Evolutionary conservation across 2,113 vertebrate genomes (phyloP), one percentile per base, ranked within the genome.

Genomic region (Sinocyclocheilus anophthalmus): DNA sequence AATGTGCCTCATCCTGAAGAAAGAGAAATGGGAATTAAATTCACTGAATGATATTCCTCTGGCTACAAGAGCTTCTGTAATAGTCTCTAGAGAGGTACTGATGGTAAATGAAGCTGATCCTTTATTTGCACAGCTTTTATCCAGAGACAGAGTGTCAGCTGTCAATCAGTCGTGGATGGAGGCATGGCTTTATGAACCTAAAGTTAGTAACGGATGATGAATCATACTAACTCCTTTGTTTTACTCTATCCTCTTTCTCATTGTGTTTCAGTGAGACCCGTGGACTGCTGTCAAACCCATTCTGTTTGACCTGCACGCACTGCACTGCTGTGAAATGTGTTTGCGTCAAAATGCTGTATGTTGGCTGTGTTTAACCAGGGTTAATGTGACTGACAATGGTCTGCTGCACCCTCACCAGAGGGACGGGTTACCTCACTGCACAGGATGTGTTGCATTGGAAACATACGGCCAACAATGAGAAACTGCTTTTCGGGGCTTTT

Each of bases 371-470:
- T 82, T 83, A 63, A 30, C 42, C 45, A 83, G 81, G 65, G 81
- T 70, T 83, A 73, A 73, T 70, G 50, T 50, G 7, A 42, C 22
- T 39, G 22, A 80, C 65, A 85, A 59, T 59, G 53, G 37, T 80
- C 20, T 48, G 84, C 84, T 86, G 84, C 84, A 59, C 84, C 84
- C 33, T 33, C 10, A 59, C 50, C 50, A 53, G 50, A 53, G 50
- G 50, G 20, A 79, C 53, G n/a, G 4, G 3, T 69, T 55, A 24
- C 22, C 75, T 85, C 45, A 73, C 33, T 72, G 20, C 50, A 26
- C 84, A 86, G 84, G 84, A 86, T 86, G 84, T 86, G 77, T 73
- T 73, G 30, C 20, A 65, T 33, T 80, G 84, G 67, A 48, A 81
- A 86, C 50, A 70, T n/a, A 6, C 12, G 33, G 16, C 26, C 45